A percentile compares a stretch with the other conserved stretches of the same genome.
Evolutionary conservation across 2,113 vertebrate species (phyloP).

Genomic region (Equus przewalskii): DNA sequence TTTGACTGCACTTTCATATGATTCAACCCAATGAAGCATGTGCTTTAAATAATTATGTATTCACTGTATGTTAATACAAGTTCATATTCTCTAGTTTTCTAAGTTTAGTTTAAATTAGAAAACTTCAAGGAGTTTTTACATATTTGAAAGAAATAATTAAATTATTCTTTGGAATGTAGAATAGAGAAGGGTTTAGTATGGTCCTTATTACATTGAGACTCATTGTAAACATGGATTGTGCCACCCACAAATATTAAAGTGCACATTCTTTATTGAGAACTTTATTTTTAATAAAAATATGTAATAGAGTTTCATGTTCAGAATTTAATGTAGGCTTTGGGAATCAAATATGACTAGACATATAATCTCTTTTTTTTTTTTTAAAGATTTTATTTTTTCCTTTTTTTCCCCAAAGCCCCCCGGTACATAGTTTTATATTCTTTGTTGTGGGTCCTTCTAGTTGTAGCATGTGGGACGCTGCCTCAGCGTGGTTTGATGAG

Average conservation of each 20-base stretch:
- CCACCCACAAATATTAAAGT: conserved; percentile 17
- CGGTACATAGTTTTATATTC: too few relatives aligned
- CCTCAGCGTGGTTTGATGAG: too few relatives aligned
- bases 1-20: not conserved
- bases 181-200: not conserved
- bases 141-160: conserved; percentile 31
- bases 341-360: not conserved
- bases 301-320: not conserved
- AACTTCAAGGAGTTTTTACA: not conserved
- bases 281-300: conserved; percentile 28
- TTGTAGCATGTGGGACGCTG: too few relatives aligned
- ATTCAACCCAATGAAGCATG: not conserved
- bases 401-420: too few relatives aligned
- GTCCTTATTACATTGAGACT: not conserved
- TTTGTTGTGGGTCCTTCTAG: too few relatives aligned
- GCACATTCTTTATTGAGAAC: not conserved
- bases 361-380: not conserved
- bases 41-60: not conserved
- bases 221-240: not conserved
- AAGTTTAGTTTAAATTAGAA: conserved; percentile 39
- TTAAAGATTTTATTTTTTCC: too few relatives aligned
- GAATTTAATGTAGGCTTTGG: not conserved
- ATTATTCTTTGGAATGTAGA: not conserved
- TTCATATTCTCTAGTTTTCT: conserved; percentile 7
- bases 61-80: conserved; percentile 43